These are phyloP conservation scores for Orthonyx spaldingii DNA, from an alignment of 2,113 vertebrate species.

Conservation along the genomic window DNA sequence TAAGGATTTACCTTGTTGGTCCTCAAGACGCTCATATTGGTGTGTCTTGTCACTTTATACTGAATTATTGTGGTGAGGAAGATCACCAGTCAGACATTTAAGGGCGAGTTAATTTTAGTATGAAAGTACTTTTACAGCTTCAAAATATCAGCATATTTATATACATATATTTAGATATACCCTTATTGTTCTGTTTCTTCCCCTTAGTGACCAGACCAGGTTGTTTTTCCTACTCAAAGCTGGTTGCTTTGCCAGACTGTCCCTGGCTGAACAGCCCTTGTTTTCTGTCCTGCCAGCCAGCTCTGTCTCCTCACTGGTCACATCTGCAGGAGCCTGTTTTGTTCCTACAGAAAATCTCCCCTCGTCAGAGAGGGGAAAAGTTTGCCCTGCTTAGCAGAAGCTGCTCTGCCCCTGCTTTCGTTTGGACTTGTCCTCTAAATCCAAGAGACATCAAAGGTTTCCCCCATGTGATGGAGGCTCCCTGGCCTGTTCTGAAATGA, in stretches of 20 bases:
- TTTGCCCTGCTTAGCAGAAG: not conserved
- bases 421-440: not conserved
- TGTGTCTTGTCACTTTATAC: not conserved
- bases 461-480: not conserved
- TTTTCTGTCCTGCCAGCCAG: not conserved
- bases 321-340: not conserved
- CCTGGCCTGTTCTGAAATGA: not conserved
- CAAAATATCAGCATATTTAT: not conserved
- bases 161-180: not conserved
- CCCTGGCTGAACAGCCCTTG: not conserved
- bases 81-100: not conserved
- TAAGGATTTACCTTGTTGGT: not conserved
- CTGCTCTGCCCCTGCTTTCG: not conserved
- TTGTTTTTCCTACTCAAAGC: accelerated
- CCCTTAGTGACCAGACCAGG: not conserved
- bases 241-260: not conserved
- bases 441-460: slow-evolving; percentile 1
- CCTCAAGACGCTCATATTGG: not conserved
- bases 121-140: not conserved
- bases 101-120: not conserved
- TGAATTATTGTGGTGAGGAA: not conserved
- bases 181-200: not conserved
- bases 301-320: not conserved
- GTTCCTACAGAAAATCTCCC: not conserved
- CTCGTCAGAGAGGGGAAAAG: not conserved